Base-by-base conservation (phyloP, 2,888 invertebrate species). In the Caenorhabditis plicata region DNA sequence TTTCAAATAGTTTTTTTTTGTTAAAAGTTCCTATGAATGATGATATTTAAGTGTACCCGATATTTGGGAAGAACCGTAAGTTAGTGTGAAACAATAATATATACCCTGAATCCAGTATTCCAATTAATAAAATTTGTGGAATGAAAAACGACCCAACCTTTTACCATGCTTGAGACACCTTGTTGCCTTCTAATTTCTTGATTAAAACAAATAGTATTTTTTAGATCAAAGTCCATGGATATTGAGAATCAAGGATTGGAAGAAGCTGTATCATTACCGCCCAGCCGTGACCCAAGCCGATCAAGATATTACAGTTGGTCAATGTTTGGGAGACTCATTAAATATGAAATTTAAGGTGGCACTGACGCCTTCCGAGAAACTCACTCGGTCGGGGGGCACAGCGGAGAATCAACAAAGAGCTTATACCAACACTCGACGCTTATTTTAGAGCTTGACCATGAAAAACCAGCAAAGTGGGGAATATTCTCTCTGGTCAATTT, bases 201-300 rank as follows among this genome's bases (percentile, higher is more conserved):
- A n/a, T n/a, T n/a, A n/a, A n/a, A n/a, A 35, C n/a, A n/a, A n/a
- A n/a, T n/a, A n/a, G n/a, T n/a, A n/a, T n/a, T 4, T 43, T 58
- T 11, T 27, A 65, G 77, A 29, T 71, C 78, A 13, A 75, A 73
- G 32, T 75, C 75, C 33, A 50, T 73, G 7, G 77, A 77, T 50
- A 45, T 65, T 17, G 60, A 62, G 7, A 62, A 66, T 46, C 67
- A 68, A 4, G 53, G 63, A 33, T 42, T 76, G 9, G 77, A 78
- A 48, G 78, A 75, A 43, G 78, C 80, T 20, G 68, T 74, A 15
- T 75, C 76, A 9, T 45, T 72, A n/a, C 80, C 80, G 11, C 73
- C 78, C 13, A 75, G 75, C 25, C 51, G 80, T 36, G 80, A 80
- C 57, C 64, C 67, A 17, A 75, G 75, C 17, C 62, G 69, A 38